phyloP scores from a whole-genome alignment of 2,888 invertebrate genomes.

The Coenonympha glycerion region DNA sequence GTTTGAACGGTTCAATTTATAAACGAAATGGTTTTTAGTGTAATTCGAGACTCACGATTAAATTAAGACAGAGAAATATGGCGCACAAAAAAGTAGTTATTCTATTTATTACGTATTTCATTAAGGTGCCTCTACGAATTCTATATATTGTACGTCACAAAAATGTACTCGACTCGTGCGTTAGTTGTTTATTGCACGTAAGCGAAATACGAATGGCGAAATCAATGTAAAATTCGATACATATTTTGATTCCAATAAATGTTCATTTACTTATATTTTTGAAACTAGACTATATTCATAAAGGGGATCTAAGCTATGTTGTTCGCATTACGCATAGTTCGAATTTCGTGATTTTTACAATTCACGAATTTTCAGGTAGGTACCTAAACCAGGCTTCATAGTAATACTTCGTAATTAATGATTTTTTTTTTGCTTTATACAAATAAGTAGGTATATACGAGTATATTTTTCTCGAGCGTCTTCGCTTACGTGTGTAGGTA shows the following conservation, averaged over 20 bases:
- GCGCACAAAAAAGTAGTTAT: conserved; percentile 27
- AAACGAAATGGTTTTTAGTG: conserved; percentile 2
- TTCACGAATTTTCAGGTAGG: no score
- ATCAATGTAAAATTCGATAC: conserved; percentile 3
- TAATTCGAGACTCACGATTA: conserved; percentile 1
- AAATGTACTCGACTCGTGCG: conserved; percentile 32
- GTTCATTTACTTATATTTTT: conserved; percentile 13
- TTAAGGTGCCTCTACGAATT: conserved; percentile 17
- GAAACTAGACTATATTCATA: conserved; percentile 6
- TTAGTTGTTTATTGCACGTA: conserved; percentile 13
- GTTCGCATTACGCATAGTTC: no score
- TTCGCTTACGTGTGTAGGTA: conserved; percentile 8
- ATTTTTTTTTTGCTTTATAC: neutral
- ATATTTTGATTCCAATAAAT: conserved; percentile 7
- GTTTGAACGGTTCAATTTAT: conserved; percentile 18
- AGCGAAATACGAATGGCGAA: conserved; percentile 11
- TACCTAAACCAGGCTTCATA: no score
- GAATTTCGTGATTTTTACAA: no score
- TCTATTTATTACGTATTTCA: conserved; percentile 37
- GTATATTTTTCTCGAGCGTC: neutral
- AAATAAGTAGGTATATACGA: neutral
- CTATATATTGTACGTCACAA: conserved; percentile 60
- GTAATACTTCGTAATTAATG: no score
- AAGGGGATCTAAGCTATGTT: neutral
- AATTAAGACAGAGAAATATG: conserved; percentile 12